Percentiles rank a stretch among this genome's conserved stretches.
Conservation (phyloP, 2,888 invertebrate species). For the Clostera curtula region DNA sequence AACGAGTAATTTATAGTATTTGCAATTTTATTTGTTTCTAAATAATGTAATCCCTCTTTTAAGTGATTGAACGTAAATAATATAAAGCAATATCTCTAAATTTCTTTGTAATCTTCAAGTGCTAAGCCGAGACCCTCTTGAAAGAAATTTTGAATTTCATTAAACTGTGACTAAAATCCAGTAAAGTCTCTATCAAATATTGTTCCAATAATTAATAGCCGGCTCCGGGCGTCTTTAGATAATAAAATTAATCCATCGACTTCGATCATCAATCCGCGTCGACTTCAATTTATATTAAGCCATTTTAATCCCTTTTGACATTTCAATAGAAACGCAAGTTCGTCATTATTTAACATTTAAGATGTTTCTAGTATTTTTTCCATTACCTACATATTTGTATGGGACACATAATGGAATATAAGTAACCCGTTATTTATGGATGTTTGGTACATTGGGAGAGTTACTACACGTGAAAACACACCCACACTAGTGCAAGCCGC, state of each 20-base stretch:
- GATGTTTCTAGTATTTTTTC: too few relatives aligned
- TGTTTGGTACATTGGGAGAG: too few relatives aligned
- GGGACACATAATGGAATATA: too few relatives aligned
- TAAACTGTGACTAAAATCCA: constrained; percentile 28
- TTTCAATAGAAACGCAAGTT: constrained; percentile 41
- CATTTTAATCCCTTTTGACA: constrained; percentile 55
- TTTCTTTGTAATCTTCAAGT: constrained; percentile 21
- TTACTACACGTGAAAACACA: too few relatives aligned
- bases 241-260: constrained; percentile 44
- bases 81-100: too few relatives aligned
- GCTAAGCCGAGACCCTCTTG: constrained; percentile 23
- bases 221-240: constrained; percentile 25
- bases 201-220: constrained; percentile 39
- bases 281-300: constrained; percentile 39
- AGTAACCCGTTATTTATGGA: too few relatives aligned
- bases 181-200: constrained; percentile 32
- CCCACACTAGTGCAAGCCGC: too few relatives aligned
- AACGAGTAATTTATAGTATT: too few relatives aligned
- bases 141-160: constrained; percentile 37
- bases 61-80: too few relatives aligned
- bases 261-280: constrained; percentile 43
- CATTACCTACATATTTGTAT: too few relatives aligned
- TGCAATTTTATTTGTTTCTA: too few relatives aligned
- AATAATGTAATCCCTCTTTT: too few relatives aligned
- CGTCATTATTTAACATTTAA: constrained; percentile 38